A percentile compares a stretch with the other conserved stretches of the same genome.
Evolutionary conservation across 2,888 invertebrate species (phyloP).

Genomic region (Conchocele bisecta): DNA sequence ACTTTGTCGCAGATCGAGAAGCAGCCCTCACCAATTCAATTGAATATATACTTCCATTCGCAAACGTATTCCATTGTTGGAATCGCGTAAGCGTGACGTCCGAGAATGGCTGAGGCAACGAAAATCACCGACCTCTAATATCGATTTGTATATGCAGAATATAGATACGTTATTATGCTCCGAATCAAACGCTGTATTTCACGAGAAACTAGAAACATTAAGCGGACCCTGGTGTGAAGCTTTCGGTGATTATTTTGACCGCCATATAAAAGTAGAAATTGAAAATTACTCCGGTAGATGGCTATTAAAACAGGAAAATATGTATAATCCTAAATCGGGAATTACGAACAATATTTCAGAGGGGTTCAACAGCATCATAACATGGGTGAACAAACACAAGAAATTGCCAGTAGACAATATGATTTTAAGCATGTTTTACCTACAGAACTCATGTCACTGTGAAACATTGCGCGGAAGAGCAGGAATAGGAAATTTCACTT

Average conservation of each 20-base stretch:
- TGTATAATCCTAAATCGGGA: slow-evolving; percentile 26
- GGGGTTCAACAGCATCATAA: slow-evolving; percentile 23
- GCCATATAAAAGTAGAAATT: not conserved
- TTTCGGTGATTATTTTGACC: not conserved
- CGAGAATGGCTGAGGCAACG: slow-evolving; percentile 2
- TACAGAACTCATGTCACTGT: slow-evolving; percentile 8
- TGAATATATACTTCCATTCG: not conserved
- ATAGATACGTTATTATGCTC: slow-evolving; percentile 6
- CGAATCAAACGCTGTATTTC: not conserved
- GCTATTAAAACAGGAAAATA: slow-evolving; percentile 12
- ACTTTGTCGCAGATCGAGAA: slow-evolving; percentile 23
- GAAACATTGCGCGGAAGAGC: slow-evolving; percentile 7
- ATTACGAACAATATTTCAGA: slow-evolving; percentile 37
- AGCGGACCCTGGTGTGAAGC: not conserved
- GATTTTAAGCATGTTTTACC: slow-evolving; percentile 27
- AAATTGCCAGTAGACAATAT: slow-evolving; percentile 21
- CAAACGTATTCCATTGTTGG: slow-evolving; percentile 6
- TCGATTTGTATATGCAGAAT: slow-evolving; percentile 1
- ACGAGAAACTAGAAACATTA: not conserved
- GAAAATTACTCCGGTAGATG: slow-evolving; percentile 3
- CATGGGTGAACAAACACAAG: slow-evolving; percentile 17
- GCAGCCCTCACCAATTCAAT: slow-evolving; percentile 11
- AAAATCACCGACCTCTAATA: not conserved
- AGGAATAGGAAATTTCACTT: slow-evolving; percentile 1
- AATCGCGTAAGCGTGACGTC: slow-evolving; percentile 8